Evolutionary conservation across 2,797 vertebrate genomes (phyloP).

Genomic region (Spea hammondii): DNA sequence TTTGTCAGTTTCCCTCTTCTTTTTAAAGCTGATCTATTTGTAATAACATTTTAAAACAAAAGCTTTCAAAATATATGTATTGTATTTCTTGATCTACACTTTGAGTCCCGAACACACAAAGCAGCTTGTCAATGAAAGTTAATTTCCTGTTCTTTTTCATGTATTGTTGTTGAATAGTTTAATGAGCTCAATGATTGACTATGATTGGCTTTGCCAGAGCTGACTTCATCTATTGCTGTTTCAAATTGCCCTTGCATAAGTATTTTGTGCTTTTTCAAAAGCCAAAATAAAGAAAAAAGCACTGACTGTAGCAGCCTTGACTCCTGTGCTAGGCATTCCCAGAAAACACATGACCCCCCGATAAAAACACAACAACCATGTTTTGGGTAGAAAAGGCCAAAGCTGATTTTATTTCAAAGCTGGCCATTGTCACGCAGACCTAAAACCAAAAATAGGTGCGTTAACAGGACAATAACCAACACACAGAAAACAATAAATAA

Average conservation of each 20-base stretch:
- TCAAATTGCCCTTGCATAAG: conserved; percentile 21
- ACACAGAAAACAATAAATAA: too few relatives aligned
- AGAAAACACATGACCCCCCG: too few relatives aligned
- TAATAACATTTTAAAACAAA: not conserved
- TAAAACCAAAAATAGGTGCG: too few relatives aligned
- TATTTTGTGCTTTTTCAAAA: conserved; percentile 7
- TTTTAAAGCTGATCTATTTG: too few relatives aligned
- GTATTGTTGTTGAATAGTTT: conserved; percentile 6
- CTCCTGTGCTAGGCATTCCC: too few relatives aligned
- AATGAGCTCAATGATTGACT: conserved; percentile 9
- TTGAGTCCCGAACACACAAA: not conserved
- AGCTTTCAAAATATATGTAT: not conserved
- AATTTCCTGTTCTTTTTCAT: not conserved
- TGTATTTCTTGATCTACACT: not conserved
- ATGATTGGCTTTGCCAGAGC: conserved; percentile 20
- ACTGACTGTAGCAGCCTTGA: too few relatives aligned
- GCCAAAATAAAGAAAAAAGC: not conserved
- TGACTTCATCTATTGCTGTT: conserved; percentile 19
- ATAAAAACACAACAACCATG: too few relatives aligned
- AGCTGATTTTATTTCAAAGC: too few relatives aligned
- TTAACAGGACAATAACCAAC: too few relatives aligned
- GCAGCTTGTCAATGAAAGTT: not conserved
- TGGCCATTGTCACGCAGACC: too few relatives aligned
- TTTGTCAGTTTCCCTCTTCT: too few relatives aligned
- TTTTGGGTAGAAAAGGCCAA: too few relatives aligned